Evolutionary conservation across 2,113 vertebrate species (phyloP), one percentile per base, ranked within the genome.

Genomic region (Tympanuchus pallidicinctus): DNA sequence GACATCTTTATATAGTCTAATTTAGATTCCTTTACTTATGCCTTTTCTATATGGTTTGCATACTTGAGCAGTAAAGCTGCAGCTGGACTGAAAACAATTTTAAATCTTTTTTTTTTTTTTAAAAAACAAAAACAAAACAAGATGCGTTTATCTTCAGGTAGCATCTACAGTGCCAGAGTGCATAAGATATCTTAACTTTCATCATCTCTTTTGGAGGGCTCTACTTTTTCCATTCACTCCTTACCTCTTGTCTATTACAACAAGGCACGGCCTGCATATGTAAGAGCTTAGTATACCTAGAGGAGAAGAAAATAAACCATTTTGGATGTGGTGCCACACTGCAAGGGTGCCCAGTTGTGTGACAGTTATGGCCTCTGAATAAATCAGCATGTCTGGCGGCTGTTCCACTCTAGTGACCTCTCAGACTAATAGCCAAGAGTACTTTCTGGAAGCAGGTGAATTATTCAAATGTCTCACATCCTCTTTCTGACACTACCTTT

Each of bases 301-400:
- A 72, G 60, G 36, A 83, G 36, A 36, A 11, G 6, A n/a, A 88
- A 76, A 48, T 15, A 61, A 85, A 38, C 32, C 21, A 11, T 43
- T 34, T 20, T 52, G 67, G 69, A 88, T n/a, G 16, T 70, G 11
- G 7, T 56, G 43, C 34, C 54, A 86, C 36, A 27, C 14, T 34
- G 38, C 20, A 40, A 30, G 61, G 20, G 1, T 61, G 38, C 36
- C 48, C 17, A 63, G 0, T 30, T 6, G 4, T 45, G 40, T 45
- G 43, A 48, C 25, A 69, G 40, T 8, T 43, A 9, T 1, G 13
- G 21, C 12, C 10, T 28, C 27, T 72, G 20, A 81, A 57, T 76
- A 32, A 61, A 67, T 56, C 15, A 48, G 16, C 16, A 47, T 47
- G 6, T 59, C 11, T 8, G n/a, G 22, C 20, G n/a, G 13, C 11